Evolutionary conservation across 1,140 invertebrate genomes (phyloP), one percentile per base, ranked within the genome.

Genomic region (Drosophila burlai): DNA sequence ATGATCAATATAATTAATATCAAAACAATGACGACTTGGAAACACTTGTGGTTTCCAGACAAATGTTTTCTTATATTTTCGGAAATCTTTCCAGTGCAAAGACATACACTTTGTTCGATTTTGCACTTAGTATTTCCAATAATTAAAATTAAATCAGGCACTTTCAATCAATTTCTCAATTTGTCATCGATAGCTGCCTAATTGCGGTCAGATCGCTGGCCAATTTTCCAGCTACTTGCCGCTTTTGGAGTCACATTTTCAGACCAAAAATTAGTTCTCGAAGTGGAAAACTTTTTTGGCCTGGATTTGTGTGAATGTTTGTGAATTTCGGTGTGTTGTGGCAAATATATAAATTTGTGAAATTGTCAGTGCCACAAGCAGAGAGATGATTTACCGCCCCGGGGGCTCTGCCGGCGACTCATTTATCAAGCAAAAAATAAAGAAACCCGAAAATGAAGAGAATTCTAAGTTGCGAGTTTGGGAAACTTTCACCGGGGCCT

Each of bases 361-460:
- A 74, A 61, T 74, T 74, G 71, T 74, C 71, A 74, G 71, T 74
- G 71, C 68, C 68, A 74, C 71, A 74, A 74, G 69, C 72, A 63
- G 58, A 63, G 49, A 75, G 49, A 75, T 75, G 72, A 75, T 75
- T 75, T 75, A 74, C 58, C 57, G 58, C 69, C 69, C 34, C 47
- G 58, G 68, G 72, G 68, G 66, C 31, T 61, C 67, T 47, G 59
- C 46, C 78, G 58, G 60, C 65, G 59, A 80, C 69, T 73, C 69
- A 73, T 73, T 73, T 73, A 73, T 73, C 69, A 73, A 73, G 65
- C 67, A 69, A 52, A 73, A 73, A 73, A 73, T 36, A 72, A 73
- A 73, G 69, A 73, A 72, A 60, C 69, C 66, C 69, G 45, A 73
- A 73, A 73, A 73, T 73, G 69, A 73, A 73, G 69, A 73, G 67